phyloP scores from a whole-genome alignment of 2,888 invertebrate genomes.

The Melieria picta region DNA sequence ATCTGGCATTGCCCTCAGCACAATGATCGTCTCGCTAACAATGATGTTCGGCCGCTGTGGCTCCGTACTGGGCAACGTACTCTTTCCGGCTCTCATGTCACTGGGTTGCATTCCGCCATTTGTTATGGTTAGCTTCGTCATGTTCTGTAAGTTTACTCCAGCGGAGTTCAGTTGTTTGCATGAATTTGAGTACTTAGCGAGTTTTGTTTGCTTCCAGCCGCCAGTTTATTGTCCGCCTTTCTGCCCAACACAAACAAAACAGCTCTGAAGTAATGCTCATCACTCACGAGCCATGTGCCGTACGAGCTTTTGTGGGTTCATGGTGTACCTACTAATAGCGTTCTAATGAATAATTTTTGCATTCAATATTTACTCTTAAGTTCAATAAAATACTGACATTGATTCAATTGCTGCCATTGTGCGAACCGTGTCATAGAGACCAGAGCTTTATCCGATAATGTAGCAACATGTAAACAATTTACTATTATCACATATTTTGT shows the following conservation, averaged over 20 bases:
- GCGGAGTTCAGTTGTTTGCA: background rate
- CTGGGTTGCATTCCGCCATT: conserved; percentile 77
- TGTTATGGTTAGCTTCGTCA: conserved; percentile 71
- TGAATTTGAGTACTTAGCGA: background rate
- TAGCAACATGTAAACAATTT: too few relatives aligned
- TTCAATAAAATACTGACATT: too few relatives aligned
- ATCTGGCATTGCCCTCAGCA: conserved; percentile 65
- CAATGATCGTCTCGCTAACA: conserved; percentile 76
- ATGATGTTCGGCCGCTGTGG: conserved; percentile 76
- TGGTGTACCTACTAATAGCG: too few relatives aligned
- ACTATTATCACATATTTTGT: too few relatives aligned
- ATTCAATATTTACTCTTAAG: too few relatives aligned
- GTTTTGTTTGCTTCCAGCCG: conserved; percentile 41
- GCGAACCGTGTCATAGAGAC: too few relatives aligned
- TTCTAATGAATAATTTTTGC: too few relatives aligned
- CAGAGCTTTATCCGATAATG: too few relatives aligned
- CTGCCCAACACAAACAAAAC: conserved; percentile 45
- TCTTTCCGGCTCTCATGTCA: conserved; percentile 74
- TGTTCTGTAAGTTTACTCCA: conserved; percentile 68
- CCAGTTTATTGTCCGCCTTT: conserved; percentile 41
- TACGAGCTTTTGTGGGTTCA: too few relatives aligned
- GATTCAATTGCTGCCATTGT: too few relatives aligned
- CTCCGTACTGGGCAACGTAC: conserved; percentile 74
- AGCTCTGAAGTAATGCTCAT: conserved; percentile 39
- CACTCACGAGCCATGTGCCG: too few relatives aligned